Conservation (phyloP, 2,888 invertebrate species). For the Xanthorhoe designata region DNA sequence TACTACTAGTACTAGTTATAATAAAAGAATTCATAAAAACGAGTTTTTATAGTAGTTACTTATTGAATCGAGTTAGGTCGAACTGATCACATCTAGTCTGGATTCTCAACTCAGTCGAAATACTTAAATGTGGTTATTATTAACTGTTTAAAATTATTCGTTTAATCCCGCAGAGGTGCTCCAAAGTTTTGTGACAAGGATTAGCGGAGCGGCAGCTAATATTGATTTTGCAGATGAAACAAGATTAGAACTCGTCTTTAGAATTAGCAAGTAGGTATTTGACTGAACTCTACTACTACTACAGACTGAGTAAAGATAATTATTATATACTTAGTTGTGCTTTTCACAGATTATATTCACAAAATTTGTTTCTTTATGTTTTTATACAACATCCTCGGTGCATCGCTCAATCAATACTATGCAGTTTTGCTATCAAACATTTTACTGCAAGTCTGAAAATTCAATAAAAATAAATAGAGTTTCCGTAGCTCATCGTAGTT, state of each 20-base stretch:
- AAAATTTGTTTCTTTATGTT: neutral
- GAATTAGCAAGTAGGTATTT: slow-evolving; percentile 14
- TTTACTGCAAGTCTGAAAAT: neutral
- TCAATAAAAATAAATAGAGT: slow-evolving; percentile 10
- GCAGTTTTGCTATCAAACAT: neutral
- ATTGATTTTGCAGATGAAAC: slow-evolving; percentile 32
- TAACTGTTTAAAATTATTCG: slow-evolving; percentile 33
- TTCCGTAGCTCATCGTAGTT: slow-evolving; percentile 11
- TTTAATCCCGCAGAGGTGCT: slow-evolving; percentile 25
- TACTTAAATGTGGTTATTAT: slow-evolving; percentile 26
- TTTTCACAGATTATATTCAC: neutral
- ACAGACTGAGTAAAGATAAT: slow-evolving; percentile 1
- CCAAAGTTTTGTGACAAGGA: slow-evolving; percentile 29
- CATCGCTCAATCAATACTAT: neutral
- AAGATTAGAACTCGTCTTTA: slow-evolving; percentile 10
- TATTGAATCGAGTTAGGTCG: slow-evolving; percentile 45
- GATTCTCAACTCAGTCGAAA: slow-evolving; percentile 35
- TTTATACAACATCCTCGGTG: neutral
- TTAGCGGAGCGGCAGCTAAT: slow-evolving; percentile 18
- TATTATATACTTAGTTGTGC: neutral
- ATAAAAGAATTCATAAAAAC: neutral
- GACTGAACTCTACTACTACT: neutral
- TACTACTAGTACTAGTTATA: too few species aligned
- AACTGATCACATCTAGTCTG: slow-evolving; percentile 46
- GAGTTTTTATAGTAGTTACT: slow-evolving; percentile 21